Percentiles rank a stretch among this genome's conserved stretches.
Conservation (phyloP, 2,113 vertebrate species). For the Bubo scandiacus region DNA sequence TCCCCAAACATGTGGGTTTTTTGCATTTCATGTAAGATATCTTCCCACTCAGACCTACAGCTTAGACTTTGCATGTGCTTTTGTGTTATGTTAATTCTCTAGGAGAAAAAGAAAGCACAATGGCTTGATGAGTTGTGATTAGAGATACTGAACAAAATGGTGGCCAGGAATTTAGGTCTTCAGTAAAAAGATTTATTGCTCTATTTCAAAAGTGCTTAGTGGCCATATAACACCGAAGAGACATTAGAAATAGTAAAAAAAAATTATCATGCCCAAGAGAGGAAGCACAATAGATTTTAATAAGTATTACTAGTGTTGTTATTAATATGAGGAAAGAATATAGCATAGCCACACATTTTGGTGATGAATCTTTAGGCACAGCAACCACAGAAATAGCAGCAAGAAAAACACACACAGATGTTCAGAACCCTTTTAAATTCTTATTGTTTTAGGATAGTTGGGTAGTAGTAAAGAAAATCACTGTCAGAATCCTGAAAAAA, state of each 20-base stretch:
- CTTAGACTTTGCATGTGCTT: background rate
- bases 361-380: background rate
- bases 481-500: background rate
- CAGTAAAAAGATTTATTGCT: background rate
- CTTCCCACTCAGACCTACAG: slow-evolving; percentile 24
- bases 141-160: background rate
- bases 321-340: background rate
- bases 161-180: background rate
- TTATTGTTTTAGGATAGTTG: background rate
- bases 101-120: background rate
- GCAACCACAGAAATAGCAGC: background rate
- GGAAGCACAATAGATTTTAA: background rate
- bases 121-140: background rate
- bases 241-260: background rate
- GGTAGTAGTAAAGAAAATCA: background rate
- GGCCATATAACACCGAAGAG: background rate
- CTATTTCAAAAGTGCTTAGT: background rate
- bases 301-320: background rate
- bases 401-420: background rate
- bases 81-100: background rate
- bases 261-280: background rate
- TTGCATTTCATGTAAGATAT: background rate
- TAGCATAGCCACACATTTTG: rapidly evolving
- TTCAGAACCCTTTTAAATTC: background rate
- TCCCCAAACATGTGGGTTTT: background rate